Conservation (phyloP, 2,797 vertebrate genomes). For the Phoebastria nigripes region DNA sequence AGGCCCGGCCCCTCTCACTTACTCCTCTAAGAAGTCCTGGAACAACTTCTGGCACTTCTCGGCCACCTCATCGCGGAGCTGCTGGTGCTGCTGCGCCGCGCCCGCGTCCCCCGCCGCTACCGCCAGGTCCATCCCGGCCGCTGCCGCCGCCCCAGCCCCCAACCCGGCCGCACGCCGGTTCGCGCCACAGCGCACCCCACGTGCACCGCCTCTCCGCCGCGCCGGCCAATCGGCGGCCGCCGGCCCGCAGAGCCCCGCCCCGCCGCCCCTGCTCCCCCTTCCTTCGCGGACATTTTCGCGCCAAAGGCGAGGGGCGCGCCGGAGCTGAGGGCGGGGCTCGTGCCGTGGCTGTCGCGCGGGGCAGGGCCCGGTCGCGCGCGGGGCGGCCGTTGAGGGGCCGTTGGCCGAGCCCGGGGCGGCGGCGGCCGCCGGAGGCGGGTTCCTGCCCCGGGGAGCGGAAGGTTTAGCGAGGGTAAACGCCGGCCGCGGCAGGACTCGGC, state of each 20-base stretch:
- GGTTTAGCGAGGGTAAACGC: too few species aligned
- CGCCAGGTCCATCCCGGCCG: conserved; percentile 79
- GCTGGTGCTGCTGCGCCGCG: conserved; percentile 75
- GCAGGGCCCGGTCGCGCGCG: too few species aligned
- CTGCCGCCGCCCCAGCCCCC: accelerated
- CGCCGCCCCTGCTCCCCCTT: background rate
- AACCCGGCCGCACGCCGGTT: conserved; percentile 11
- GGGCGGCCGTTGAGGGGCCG: too few species aligned
- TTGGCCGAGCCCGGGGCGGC: background rate
- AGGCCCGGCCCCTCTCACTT: conserved; percentile 66
- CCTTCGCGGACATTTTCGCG: background rate
- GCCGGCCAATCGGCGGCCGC: conserved; percentile 69
- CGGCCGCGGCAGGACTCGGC: too few species aligned
- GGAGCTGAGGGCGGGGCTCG: accelerated
- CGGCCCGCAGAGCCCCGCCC: background rate
- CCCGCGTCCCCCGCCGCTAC: conserved; percentile 73
- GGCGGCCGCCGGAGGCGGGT: background rate
- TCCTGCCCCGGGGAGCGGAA: background rate
- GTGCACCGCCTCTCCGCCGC: conserved; percentile 11
- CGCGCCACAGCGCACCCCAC: conserved; percentile 72
- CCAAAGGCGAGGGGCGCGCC: background rate
- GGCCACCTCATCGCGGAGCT: conserved; percentile 91
- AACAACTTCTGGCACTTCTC: conserved; percentile 98
- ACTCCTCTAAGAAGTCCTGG: conserved; percentile 96
- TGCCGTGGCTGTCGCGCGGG: background rate